Evolutionary conservation across 1,140 invertebrate genomes (phyloP), one percentile per base, ranked within the genome.

Genomic region (Tetramorium parvispinum): DNA sequence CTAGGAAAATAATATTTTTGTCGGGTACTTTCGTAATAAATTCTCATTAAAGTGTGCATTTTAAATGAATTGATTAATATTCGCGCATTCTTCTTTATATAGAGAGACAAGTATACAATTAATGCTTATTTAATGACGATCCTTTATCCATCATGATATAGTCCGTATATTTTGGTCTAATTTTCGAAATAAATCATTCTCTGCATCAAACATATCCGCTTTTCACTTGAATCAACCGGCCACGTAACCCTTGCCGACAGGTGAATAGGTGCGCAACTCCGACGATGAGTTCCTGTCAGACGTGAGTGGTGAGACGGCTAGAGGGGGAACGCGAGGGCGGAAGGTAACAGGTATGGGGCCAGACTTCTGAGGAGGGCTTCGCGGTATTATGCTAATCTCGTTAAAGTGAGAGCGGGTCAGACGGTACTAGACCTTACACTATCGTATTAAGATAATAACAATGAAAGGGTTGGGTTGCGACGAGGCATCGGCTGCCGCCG

Each of bases 381-480:
- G 87, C 85, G 86, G 92, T 92, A 93, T 93, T 93, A 93, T 92
- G 88, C 87, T 93, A 93, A 93, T 93, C 92, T 93, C 87, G 92
- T 93, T 93, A 92, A 92, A 92, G 86, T 86, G 85, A 92, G 92
- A 93, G 86, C 91, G 86, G 91, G 89, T 91, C 90, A 90, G 88
- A 91, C 87, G 89, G 88, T 91, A 88, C 90, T 87, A 92, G 92
- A 90, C 92, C 87, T 89, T 92, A 87, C 88, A 85, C 90, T 88
- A 92, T 91, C 91, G 89, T 92, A 92, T 91, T 92, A 92, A 92
- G 92, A 92, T 92, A 91, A 92, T 92, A 92, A 92, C 87, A 91
- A 88, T 91, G 88, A 91, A 91, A 87, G 90, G 89, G 85, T 92
- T 92, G 77, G 49, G 79, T 55, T 63, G 63, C 87, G 83, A 86